These are phyloP conservation scores for Heliconius melpomene DNA, from an alignment of 1,140 invertebrate species.

Conservation along the genomic window DNA sequence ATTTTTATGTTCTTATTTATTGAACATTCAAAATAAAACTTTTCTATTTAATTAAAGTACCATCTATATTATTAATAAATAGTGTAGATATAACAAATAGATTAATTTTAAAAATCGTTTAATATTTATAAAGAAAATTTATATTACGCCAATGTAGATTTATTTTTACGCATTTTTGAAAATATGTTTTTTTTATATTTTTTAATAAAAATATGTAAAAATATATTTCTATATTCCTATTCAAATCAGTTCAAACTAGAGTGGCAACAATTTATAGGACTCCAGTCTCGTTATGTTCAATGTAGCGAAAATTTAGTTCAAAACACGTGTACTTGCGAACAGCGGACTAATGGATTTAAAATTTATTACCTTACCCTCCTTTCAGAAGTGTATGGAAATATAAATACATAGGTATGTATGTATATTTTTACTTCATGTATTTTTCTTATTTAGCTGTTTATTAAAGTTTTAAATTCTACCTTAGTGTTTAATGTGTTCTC, in stretches of 20 bases:
- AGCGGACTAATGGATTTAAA: slow-evolving; percentile 78
- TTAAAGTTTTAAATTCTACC: too few species aligned
- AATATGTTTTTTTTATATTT: background rate
- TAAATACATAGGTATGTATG: background rate
- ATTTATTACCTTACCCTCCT: slow-evolving; percentile 64
- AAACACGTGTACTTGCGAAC: slow-evolving; percentile 71
- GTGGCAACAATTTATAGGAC: slow-evolving; percentile 75
- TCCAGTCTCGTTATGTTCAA: slow-evolving; percentile 79
- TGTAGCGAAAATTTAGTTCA: slow-evolving; percentile 66
- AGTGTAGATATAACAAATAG: too few species aligned
- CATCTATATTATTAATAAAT: too few species aligned
- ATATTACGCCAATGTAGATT: too few species aligned
- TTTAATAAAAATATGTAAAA: background rate
- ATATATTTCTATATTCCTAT: background rate
- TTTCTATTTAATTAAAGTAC: background rate
- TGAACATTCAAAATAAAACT: background rate
- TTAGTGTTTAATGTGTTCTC: too few species aligned
- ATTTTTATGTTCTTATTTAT: slow-evolving; percentile 60
- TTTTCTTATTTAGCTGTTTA: too few species aligned
- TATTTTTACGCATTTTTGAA: too few species aligned
- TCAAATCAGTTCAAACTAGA: slow-evolving; percentile 49
- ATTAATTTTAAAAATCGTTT: too few species aligned
- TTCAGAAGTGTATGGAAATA: background rate
- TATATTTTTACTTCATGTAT: too few species aligned
- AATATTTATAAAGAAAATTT: too few species aligned